These are phyloP conservation scores for Scelioninae gen. 2 DNA, from an alignment of 2,888 invertebrate genomes.

Conservation along the genomic window DNA sequence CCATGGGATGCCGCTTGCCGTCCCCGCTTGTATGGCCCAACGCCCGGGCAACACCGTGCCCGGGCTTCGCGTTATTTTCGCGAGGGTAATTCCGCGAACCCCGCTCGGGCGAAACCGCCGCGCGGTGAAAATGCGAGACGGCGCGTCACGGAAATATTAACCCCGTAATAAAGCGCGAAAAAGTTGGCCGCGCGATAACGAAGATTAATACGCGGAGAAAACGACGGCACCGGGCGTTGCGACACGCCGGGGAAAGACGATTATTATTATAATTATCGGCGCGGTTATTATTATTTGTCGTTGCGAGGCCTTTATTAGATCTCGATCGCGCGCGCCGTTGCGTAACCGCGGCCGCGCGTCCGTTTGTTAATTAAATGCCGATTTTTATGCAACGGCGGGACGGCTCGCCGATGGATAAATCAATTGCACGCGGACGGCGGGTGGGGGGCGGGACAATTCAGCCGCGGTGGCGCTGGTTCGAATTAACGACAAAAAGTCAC, in stretches of 20 bases:
- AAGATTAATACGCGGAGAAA: slow-evolving; percentile 56
- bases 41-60: slow-evolving; percentile 45
- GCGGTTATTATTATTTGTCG: slow-evolving; percentile 29
- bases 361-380: slow-evolving; percentile 53
- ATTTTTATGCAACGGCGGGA: slow-evolving; percentile 43
- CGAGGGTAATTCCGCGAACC: slow-evolving; percentile 46
- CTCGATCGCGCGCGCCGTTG: slow-evolving; percentile 26
- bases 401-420: slow-evolving; percentile 34
- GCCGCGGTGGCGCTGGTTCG: background rate
- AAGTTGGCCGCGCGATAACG: slow-evolving; percentile 49
- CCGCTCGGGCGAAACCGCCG: slow-evolving; percentile 58
- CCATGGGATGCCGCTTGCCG: too few species aligned
- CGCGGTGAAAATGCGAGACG: slow-evolving; percentile 53
- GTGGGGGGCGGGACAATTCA: too few species aligned
- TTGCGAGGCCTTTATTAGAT: slow-evolving; percentile 28
- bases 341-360: slow-evolving; percentile 29
- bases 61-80: slow-evolving; percentile 57
- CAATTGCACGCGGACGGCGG: too few species aligned
- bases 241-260: slow-evolving; percentile 28
- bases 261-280: slow-evolving; percentile 32
- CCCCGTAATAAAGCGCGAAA: slow-evolving; percentile 48
- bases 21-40: slow-evolving; percentile 48
- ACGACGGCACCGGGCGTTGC: slow-evolving; percentile 42
- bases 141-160: slow-evolving; percentile 56
- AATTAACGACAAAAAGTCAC: slow-evolving; percentile 31